Conservation (phyloP, 1,140 invertebrate species). For the Spodoptera litura region DNA sequence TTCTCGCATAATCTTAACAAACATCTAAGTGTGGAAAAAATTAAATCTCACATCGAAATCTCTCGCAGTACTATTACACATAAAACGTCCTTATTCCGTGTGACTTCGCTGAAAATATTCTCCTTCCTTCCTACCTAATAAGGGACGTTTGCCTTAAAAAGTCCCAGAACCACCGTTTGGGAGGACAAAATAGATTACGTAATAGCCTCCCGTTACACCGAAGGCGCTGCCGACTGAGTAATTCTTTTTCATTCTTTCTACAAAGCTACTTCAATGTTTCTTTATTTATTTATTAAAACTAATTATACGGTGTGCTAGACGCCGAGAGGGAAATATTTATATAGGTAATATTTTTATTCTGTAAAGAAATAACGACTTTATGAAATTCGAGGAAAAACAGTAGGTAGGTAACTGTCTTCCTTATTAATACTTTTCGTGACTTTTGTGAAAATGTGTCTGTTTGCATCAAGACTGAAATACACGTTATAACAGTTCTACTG, state of each 20-base stretch:
- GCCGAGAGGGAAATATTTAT: conserved; percentile 3
- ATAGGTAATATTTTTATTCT: not conserved
- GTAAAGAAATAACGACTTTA: conserved; percentile 2
- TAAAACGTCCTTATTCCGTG: conserved; percentile 31
- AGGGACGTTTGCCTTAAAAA: conserved; percentile 41
- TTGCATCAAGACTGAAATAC: no score
- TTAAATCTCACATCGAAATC: conserved; percentile 36
- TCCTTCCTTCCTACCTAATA: conserved; percentile 30
- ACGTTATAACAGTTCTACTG: no score
- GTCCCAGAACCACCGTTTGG: conserved; percentile 23
- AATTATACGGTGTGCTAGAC: conserved; percentile 20
- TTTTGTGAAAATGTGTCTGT: no score
- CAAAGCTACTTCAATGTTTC: conserved; percentile 27
- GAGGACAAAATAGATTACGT: conserved; percentile 47
- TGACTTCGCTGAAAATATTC: conserved; percentile 37
- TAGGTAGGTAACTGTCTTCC: no score
- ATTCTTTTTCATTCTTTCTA: conserved; percentile 17
- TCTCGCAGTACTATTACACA: conserved; percentile 21
- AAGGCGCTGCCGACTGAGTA: conserved; percentile 2
- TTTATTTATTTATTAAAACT: conserved; percentile 28
- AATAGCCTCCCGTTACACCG: conserved; percentile 27
- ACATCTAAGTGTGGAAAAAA: conserved; percentile 14
- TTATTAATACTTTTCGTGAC: no score
- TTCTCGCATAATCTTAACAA: conserved; percentile 19
- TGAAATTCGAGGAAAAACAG: not conserved